Conservation (phyloP, 2,113 vertebrate species). For the Tychaedon coryphoeus region DNA sequence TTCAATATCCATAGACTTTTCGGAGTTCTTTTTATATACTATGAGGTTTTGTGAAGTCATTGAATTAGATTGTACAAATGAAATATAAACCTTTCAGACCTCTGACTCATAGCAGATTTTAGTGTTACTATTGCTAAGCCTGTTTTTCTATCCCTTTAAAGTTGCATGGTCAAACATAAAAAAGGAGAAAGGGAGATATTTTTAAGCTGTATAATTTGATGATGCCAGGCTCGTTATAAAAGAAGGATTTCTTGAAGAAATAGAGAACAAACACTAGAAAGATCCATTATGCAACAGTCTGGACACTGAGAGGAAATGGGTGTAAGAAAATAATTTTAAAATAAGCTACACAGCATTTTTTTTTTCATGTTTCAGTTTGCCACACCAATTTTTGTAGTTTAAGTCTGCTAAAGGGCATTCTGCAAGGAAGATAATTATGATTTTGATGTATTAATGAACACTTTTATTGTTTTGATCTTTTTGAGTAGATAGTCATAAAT, state of each 20-base stretch:
- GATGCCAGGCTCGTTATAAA: background rate
- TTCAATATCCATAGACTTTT: background rate
- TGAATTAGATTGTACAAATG: background rate
- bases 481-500: background rate
- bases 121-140: background rate
- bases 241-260: background rate
- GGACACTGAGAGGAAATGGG: background rate
- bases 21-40: background rate
- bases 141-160: background rate
- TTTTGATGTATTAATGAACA: background rate
- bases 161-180: background rate
- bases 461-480: background rate
- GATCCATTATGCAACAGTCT: background rate
- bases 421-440: background rate
- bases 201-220: background rate
- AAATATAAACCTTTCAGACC: conserved; percentile 6
- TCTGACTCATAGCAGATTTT: background rate
- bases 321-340: background rate
- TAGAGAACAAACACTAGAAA: background rate
- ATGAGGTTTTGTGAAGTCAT: background rate
- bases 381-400: background rate
- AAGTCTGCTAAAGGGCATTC: background rate
- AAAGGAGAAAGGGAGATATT: background rate
- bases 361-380: background rate
- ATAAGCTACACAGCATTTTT: background rate